Percentiles rank a stretch among this genome's conserved stretches.
These are phyloP conservation scores for Papilio machaon DNA, from an alignment of 1,140 invertebrate species.

Conservation along the genomic window DNA sequence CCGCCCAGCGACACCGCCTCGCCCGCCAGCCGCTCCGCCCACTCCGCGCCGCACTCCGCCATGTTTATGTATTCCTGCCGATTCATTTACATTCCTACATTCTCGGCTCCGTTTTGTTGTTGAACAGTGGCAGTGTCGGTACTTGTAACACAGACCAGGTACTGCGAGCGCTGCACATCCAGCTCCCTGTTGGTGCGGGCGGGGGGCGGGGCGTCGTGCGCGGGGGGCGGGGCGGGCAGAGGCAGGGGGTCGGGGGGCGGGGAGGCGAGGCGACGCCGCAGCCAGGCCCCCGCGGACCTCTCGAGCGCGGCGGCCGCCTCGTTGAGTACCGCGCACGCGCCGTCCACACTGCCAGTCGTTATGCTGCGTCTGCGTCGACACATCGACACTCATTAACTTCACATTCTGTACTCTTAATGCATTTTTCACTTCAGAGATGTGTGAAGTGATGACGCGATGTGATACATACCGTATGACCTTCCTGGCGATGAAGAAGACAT, in stretches of 20 bases:
- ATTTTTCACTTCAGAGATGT: not conserved
- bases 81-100: not conserved
- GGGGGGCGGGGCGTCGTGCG: conserved; percentile 86
- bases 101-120: not conserved
- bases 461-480: conserved; percentile 93
- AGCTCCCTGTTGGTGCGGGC: conserved; percentile 88
- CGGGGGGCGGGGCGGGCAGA: conserved; percentile 90
- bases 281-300: conserved; percentile 90
- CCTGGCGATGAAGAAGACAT: conserved; percentile 98
- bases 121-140: too few relatives aligned
- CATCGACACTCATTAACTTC: not conserved
- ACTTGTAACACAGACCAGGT: conserved; percentile 83
- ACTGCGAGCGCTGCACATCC: conserved; percentile 87
- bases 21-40: conserved; percentile 84
- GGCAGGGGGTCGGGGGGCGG: conserved; percentile 95
- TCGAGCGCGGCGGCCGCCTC: conserved; percentile 95
- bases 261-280: conserved; percentile 89
- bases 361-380: conserved; percentile 85
- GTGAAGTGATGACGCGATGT: not conserved
- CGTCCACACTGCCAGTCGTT: conserved; percentile 95
- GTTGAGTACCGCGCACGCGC: conserved; percentile 98
- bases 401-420: not conserved
- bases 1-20: conserved; percentile 57
- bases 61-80: conserved; percentile 94
- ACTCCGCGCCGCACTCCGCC: conserved; percentile 95